Evolutionary conservation across 2,888 invertebrate genomes (phyloP), one percentile per base, ranked within the genome.

Genomic region (Prionchulus punctatus): DNA sequence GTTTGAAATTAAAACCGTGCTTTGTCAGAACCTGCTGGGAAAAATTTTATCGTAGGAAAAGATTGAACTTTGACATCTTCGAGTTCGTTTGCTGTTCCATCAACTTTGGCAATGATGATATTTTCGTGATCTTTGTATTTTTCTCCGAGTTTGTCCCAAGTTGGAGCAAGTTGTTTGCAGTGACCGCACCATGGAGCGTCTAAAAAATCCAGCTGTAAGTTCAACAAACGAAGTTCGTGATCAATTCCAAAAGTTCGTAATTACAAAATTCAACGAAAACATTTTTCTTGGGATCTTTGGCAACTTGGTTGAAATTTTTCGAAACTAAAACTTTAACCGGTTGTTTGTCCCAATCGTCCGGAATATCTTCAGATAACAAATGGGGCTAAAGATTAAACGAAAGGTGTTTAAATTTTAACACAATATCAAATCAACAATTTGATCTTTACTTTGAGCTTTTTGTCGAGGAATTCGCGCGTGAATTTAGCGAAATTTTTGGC

Each of bases 111-210:
- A 71, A 99, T 84, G 53, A 98, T 80, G 60, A 96, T 79, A 62
- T 82, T 81, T 64, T 82, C 69, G 61, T 70, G 75, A 68, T 85
- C 84, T 75, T 84, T 82, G 78, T 83, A 96, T 75, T 92, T 86
- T 72, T 94, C 92, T 61, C 82, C 92, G 67, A 94, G 79, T 79
- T 94, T 72, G 60, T 96, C 94, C 78, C 90, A 98, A 75, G 94
- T 92, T 28, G 98, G 98, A 56, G 80, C 86, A 68, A 98, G 79
- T 74, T 94, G 89, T 73, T 96, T 94, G 82, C 96, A 98, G 75
- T 98, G 96, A 59, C 91, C 92, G 76, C 79, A 80, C 96, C 96
- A 96, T 59, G 96, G 94, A 55, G 94, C 94, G 76, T 94, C 73
- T 74, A 59, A 2, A 57, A 55, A 2, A 43, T 45, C 15, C 23